Evolutionary conservation across 1,140 invertebrate species (phyloP), one percentile per base, ranked within the genome.

Genomic region (Drosophila pachea): DNA sequence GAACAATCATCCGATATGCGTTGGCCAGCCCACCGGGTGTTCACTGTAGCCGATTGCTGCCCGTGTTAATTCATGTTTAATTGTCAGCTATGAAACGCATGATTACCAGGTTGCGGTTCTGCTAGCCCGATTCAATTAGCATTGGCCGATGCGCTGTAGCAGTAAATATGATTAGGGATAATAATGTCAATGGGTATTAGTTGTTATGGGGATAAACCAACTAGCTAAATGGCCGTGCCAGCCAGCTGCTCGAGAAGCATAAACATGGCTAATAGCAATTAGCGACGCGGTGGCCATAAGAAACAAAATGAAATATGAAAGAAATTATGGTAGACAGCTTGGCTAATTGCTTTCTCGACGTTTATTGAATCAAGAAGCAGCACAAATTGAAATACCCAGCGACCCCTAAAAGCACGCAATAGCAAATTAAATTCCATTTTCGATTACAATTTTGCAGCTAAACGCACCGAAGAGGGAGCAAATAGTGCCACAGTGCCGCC

Each of bases 241-340:
- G 12, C 16, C 38, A 5, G 9, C 42, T 52, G 56, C 45, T 16
- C 47, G 42, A 69, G 60, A 79, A 49, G 50, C 73, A 76, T 79
- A 84, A 72, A 74, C 65, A 73, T 58, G 68, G 49, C 75, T 79
- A 86, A 86, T 79, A 76, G 76, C 79, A 83, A 83, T 83, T 83
- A 84, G 73, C 55, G 66, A 31, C 52, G 63, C 45, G 40, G 22
- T 49, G 36, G 11, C 48, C 32, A 48, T 50, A 63, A 54, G 54
- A 35, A 47, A 62, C 12, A 42, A 63, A 32, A 22, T 12, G 33
- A 61, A 50, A 50, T 68, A 73, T 75, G 74, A 76, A 84, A 69
- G 68, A 83, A 56, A 83, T 84, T 83, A 86, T 84, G 73, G 54
- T 49, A 53, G 50, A 73, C 59, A 63, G 61, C 69, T 58, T 67